phyloP scores from a whole-genome alignment of 2,113 vertebrate genomes.

The Tympanuchus pallidicinctus region DNA sequence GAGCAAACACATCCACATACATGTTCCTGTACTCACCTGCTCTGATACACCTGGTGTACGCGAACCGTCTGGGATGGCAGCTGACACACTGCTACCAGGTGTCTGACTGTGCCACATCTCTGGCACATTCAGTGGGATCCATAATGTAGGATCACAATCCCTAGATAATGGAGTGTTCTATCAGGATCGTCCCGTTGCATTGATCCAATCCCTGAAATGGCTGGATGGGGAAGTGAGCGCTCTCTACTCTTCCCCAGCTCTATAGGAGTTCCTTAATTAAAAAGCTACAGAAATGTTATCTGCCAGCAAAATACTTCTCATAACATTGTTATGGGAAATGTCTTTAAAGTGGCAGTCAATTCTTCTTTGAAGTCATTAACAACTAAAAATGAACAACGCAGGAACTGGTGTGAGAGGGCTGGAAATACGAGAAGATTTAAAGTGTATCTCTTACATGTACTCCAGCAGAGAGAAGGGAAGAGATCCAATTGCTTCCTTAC shows the following conservation, averaged over 20 bases:
- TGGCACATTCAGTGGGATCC: background rate
- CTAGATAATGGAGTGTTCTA: background rate
- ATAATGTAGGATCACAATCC: background rate
- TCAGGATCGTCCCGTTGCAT: background rate
- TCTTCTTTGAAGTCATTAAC: conserved; percentile 31
- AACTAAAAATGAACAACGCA: conserved; percentile 1
- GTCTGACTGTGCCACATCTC: background rate
- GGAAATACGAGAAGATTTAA: background rate
- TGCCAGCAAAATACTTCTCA: background rate
- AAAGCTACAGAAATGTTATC: background rate
- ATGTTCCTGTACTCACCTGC: background rate
- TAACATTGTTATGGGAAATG: conserved; percentile 21
- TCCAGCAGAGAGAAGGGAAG: conserved; percentile 20
- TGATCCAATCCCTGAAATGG: background rate
- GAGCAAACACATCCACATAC: background rate
- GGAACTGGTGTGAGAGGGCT: background rate
- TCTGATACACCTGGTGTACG: background rate
- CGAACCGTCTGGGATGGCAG: background rate
- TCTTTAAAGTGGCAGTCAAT: conserved; percentile 23
- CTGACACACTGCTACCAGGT: background rate
- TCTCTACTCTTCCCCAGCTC: background rate
- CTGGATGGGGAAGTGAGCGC: background rate
- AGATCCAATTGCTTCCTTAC: conserved; percentile 40
- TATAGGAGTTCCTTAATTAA: background rate
- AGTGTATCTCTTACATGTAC: conserved; percentile 26